Evolutionary conservation across 2,797 vertebrate genomes (phyloP).

Genomic region (Paratrypauchen microcephalus): DNA sequence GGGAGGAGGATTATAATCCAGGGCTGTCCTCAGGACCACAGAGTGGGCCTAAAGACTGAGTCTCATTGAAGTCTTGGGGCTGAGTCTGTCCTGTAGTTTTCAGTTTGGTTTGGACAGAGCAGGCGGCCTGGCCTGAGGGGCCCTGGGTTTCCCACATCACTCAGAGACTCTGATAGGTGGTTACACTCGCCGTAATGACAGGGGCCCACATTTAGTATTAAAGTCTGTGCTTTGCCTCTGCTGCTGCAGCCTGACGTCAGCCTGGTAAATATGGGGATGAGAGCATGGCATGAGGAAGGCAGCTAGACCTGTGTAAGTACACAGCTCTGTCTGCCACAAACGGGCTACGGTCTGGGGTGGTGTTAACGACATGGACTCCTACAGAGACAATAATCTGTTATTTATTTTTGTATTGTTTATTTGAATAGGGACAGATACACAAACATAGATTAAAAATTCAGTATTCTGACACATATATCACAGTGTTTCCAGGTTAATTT

Average conservation of each 20-base stretch:
- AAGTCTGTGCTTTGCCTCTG: slow-evolving; percentile 74
- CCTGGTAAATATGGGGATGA: slow-evolving; percentile 79
- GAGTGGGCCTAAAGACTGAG: slow-evolving; percentile 76
- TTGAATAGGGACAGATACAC: too few species aligned
- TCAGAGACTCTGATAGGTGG: slow-evolving; percentile 79
- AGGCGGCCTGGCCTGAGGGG: slow-evolving; percentile 70
- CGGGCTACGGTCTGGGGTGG: slow-evolving; percentile 44
- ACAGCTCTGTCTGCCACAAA: slow-evolving; percentile 59
- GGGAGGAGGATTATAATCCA: slow-evolving; percentile 72
- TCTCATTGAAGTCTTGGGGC: slow-evolving; percentile 76
- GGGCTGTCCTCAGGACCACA: slow-evolving; percentile 71
- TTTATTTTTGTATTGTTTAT: too few species aligned
- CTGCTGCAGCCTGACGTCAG: slow-evolving; percentile 78
- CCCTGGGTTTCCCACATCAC: slow-evolving; percentile 81
- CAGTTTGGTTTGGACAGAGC: slow-evolving; percentile 78
- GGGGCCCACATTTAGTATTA: slow-evolving; percentile 81
- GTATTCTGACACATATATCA: too few species aligned
- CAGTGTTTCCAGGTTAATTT: too few species aligned
- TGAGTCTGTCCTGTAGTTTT: slow-evolving; percentile 78
- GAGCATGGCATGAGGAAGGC: slow-evolving; percentile 67
- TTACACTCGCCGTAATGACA: slow-evolving; percentile 82
- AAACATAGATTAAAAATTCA: too few species aligned
- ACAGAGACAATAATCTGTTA: slow-evolving; percentile 10
- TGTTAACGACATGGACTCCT: slow-evolving; percentile 55
- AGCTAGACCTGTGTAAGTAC: slow-evolving; percentile 72